Base-by-base conservation (phyloP, 2,888 invertebrate genomes). In the Nemapogon koenigi region DNA sequence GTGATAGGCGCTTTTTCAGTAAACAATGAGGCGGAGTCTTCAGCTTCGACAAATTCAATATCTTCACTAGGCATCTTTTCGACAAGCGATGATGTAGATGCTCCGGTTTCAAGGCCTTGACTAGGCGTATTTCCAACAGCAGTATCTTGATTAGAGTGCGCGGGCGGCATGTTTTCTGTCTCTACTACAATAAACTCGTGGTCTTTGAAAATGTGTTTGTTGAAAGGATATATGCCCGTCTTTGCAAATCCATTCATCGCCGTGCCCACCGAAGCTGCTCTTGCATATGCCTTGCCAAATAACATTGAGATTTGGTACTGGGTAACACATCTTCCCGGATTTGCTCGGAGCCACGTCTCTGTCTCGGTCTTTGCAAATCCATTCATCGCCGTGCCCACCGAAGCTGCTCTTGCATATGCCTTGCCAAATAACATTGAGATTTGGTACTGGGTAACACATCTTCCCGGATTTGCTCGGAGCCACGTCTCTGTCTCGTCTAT, bases 341-440 rank as follows among this genome's bases (percentile, higher is more conserved):
- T n/a, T n/a, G 44, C 16, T 25, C 43, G 41, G 18, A 51, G 32
- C 46, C 46, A 50, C 22, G 45, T n/a, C n/a, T n/a, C n/a, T n/a
- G n/a, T n/a, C n/a, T n/a, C n/a, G n/a, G n/a, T n/a, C n/a, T n/a
- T n/a, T n/a, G n/a, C n/a, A n/a, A n/a, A n/a, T n/a, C n/a, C n/a
- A n/a, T n/a, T n/a, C n/a, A n/a, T n/a, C n/a, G n/a, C n/a, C n/a
- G n/a, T n/a, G n/a, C n/a, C n/a, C n/a, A n/a, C n/a, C n/a, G n/a
- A n/a, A n/a, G n/a, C n/a, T n/a, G n/a, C 39, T 40, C 36, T 32
- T 31, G 42, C 35, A 41, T 49, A 53, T 3, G 47, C 48, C 30
- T 37, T 40, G 16, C 35, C 37, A 30, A 47, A 32, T 11, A 51
- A 32, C 11, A 31, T 32, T 29, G 47, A 27, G 14, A 50, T 37